phyloP scores from a whole-genome alignment of 2,113 vertebrate species.

The Eulacestoma nigropectus region DNA sequence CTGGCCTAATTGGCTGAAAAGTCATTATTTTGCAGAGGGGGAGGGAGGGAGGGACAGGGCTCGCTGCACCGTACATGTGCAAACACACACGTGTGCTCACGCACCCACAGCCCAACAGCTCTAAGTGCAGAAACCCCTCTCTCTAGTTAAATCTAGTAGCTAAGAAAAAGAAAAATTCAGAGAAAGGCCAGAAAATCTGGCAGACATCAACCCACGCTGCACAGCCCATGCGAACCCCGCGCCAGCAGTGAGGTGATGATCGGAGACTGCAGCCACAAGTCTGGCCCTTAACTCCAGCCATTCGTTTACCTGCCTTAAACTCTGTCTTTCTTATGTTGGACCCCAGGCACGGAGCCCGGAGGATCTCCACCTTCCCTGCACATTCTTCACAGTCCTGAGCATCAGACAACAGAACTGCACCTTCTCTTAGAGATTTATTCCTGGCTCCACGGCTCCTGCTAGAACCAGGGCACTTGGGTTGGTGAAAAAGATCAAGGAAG shows the following conservation, averaged over 20 bases:
- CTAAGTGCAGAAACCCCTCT: neutral
- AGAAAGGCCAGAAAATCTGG: neutral
- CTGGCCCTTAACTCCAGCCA: neutral
- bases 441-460: neutral
- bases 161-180: neutral
- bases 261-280: neutral
- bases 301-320: neutral
- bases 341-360: neutral
- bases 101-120: neutral
- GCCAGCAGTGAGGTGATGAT: neutral
- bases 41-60: neutral
- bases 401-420: neutral
- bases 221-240: fast-evolving
- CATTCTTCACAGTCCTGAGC: neutral
- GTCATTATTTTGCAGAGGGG: neutral
- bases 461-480: neutral
- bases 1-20: constrained; percentile 46
- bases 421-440: neutral
- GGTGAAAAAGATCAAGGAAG: neutral
- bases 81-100: neutral
- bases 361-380: neutral
- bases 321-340: neutral
- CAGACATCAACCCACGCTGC: neutral
- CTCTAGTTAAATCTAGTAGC: neutral
- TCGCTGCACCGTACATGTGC: neutral